Base-by-base conservation (phyloP, 2,888 invertebrate genomes). In the Protophormia terraenovae region DNA sequence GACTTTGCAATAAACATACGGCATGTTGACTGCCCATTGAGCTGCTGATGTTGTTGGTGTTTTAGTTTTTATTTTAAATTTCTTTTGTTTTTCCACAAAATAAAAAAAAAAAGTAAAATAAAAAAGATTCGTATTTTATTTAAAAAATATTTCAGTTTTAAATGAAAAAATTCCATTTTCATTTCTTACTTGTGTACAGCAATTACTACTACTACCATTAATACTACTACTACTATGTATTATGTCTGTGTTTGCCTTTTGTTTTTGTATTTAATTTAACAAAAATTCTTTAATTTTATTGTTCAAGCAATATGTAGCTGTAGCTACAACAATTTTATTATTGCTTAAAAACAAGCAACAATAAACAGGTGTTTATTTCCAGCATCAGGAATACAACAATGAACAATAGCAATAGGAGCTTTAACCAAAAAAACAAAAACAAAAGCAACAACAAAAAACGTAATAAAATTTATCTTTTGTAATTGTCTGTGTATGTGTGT, bases 141-240 rank as follows among this genome's bases (percentile, higher is more conserved):
- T n/a, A 19, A 66, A 72, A 75, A 75, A 79, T 76, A 84, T 84
- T 84, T 79, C 47, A 76, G n/a, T 71, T 84, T 79, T 75, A 84
- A 84, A 79, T 79, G 84, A 76, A 80, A 75, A 83, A 67, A 75
- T 81, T 75, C 81, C 75, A 55, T 75, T 80, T 73, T 16, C 12
- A 53, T 35, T 73, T 72, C 55, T 64, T 77, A 12, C 10, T 47
- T n/a, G 22, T 58, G 32, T 32, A 24, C 8, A 10, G n/a, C n/a
- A n/a, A n/a, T n/a, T n/a, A n/a, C n/a, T n/a, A n/a, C n/a, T n/a
- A n/a, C n/a, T n/a, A n/a, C n/a, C n/a, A n/a, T n/a, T n/a, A n/a
- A n/a, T n/a, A n/a, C n/a, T n/a, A n/a, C n/a, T n/a, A n/a, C n/a
- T n/a, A n/a, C n/a, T n/a, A 55, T 24, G 27, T 24, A 3, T 19